Evolutionary conservation across 1,140 invertebrate species (phyloP).

Genomic region (Panagrolaimus sp.): DNA sequence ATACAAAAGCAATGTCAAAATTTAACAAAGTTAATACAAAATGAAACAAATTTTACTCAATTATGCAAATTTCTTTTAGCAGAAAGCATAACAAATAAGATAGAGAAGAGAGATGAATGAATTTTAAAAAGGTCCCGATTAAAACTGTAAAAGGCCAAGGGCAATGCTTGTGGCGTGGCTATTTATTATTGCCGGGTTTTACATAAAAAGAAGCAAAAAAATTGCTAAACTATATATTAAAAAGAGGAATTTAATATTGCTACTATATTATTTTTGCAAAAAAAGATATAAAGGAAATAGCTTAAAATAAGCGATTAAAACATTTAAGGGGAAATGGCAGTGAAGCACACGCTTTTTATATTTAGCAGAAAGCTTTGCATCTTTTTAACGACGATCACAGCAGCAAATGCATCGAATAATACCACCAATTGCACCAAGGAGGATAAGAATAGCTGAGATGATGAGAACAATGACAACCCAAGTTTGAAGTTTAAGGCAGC

Average conservation of each 20-base stretch:
- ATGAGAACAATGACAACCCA: slow-evolving; percentile 10
- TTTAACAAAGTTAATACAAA: too few relatives aligned
- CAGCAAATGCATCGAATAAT: slow-evolving; percentile 1
- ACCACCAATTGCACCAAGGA: neutral
- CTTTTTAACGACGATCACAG: neutral
- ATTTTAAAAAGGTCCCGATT: too few relatives aligned
- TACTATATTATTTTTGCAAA: neutral
- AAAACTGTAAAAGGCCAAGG: neutral
- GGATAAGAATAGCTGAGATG: neutral
- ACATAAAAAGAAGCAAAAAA: neutral
- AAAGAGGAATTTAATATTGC: neutral
- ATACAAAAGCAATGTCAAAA: too few relatives aligned
- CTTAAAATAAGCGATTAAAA: neutral
- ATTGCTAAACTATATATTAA: neutral
- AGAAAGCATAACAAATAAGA: too few relatives aligned
- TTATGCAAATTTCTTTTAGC: too few relatives aligned
- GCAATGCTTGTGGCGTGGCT: slow-evolving; percentile 10
- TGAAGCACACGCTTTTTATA: neutral
- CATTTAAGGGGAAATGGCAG: neutral
- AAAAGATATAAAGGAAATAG: neutral
- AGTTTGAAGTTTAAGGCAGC: neutral
- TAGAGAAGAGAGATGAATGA: too few relatives aligned
- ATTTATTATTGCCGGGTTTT: neutral
- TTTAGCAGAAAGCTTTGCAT: neutral
- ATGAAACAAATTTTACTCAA: too few relatives aligned